Base-by-base conservation (phyloP, 2,113 vertebrate species). In the Rissa tridactyla region DNA sequence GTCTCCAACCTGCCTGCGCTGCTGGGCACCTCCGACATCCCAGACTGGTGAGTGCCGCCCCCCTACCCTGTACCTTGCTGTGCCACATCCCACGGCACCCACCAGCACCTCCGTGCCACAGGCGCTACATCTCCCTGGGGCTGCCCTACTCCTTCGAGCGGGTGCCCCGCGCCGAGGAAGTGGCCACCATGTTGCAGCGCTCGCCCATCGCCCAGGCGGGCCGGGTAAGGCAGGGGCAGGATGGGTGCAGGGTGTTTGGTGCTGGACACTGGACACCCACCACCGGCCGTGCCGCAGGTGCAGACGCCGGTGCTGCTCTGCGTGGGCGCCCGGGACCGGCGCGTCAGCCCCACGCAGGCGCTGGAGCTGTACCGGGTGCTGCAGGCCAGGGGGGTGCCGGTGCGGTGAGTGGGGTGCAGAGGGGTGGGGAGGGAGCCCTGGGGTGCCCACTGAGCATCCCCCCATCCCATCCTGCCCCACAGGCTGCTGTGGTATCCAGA, bases 401-500 rank as follows among this genome's bases (percentile, higher is more conserved):
- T 95, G 61, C 98, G 96, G 98, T 99, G 93, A 95, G 97, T 88
- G 20, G 27, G 52, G 27, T 17, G 10, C 4, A 3, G 29, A 9
- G 46, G 32, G 27, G 29, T 4, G 22, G 42, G 51, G 38, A 61
- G 21, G 60, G 64, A 81, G 9, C 16, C 49, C 25, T 3, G 1
- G 47, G 12, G 22, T 8, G 6, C 34, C 11, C 5, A 29, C 42
- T 70, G 68, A 82, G 47, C 38, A 58, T 25, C 42, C 10, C 36
- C 32, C 34, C 9, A 3, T 20, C 27, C n/a, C 32, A 3, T 49
- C 13, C 34, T 8, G 7, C 29, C 51, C 49, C 10, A 2, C 95
- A 99, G 99, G 90, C 80, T 99, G 94, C 91, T 99, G 92, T 99
- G 99, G 98, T 99, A 98, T 96, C 97, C 98, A 1, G 98, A 99